phyloP scores from a whole-genome alignment of 2,797 vertebrate genomes.

The Notolabrus celidotus region DNA sequence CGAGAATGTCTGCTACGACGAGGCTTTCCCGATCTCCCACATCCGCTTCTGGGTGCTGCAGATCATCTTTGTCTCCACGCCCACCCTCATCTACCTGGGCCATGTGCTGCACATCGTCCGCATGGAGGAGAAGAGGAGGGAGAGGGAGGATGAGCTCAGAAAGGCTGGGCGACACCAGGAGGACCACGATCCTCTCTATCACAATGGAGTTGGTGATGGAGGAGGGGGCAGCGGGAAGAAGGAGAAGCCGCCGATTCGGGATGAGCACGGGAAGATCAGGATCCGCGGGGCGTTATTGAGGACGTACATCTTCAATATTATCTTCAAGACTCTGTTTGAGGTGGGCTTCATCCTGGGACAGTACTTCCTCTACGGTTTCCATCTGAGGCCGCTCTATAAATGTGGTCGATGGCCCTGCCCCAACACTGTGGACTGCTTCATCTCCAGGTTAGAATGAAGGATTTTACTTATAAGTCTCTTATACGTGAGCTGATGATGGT shows the following conservation, averaged over 20 bases:
- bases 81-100: slow-evolving; percentile 96
- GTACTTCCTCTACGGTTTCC: slow-evolving; percentile 94
- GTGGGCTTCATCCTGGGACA: slow-evolving; percentile 96
- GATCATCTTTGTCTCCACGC: slow-evolving; percentile 98
- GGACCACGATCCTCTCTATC: slow-evolving; percentile 80
- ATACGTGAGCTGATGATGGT: no score
- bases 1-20: slow-evolving; percentile 95
- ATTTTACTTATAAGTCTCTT: no score
- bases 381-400: slow-evolving; percentile 92
- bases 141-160: slow-evolving; percentile 88
- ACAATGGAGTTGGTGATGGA: slow-evolving; percentile 69
- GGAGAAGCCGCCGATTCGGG: slow-evolving; percentile 85
- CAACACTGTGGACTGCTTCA: slow-evolving; percentile 96
- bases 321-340: slow-evolving; percentile 95
- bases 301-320: slow-evolving; percentile 95
- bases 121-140: slow-evolving; percentile 93
- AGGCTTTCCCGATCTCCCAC: slow-evolving; percentile 96
- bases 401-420: slow-evolving; percentile 94
- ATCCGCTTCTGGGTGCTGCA: slow-evolving; percentile 98
- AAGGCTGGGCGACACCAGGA: slow-evolving; percentile 78
- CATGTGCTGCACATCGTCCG: slow-evolving; percentile 95
- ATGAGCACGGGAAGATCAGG: slow-evolving; percentile 90
- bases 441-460: slow-evolving; percentile 83
- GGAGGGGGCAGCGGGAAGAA: slow-evolving; percentile 77
- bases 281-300: slow-evolving; percentile 92